Conservation (phyloP, 2,113 vertebrate species). For the Camelus bactrianus region DNA sequence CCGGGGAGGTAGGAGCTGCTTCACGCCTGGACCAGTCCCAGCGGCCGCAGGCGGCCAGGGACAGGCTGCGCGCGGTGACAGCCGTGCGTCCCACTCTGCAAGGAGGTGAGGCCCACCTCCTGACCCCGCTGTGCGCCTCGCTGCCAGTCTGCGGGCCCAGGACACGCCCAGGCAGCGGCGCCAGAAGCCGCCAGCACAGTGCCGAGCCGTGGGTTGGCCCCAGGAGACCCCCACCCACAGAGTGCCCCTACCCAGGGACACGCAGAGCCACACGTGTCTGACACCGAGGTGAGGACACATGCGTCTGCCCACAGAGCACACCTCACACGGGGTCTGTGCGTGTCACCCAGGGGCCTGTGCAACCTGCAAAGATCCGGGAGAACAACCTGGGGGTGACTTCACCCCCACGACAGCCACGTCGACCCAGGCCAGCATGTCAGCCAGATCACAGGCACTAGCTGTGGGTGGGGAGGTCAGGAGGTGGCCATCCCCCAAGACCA, state of each 20-base stretch:
- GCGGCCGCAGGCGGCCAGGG: background rate
- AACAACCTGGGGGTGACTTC: too few relatives aligned
- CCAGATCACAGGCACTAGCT: background rate
- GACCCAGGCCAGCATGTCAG: background rate
- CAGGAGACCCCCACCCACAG: background rate
- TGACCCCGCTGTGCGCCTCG: background rate
- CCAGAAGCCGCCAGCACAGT: background rate
- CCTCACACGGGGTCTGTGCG: background rate
- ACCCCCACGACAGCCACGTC: background rate
- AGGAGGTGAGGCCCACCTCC: background rate
- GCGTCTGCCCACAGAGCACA: background rate
- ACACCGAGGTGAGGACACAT: background rate
- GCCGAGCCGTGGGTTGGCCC: too few relatives aligned
- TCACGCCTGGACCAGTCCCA: background rate
- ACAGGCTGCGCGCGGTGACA: background rate
- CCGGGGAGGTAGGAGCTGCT: background rate
- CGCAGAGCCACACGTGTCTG: rapidly evolving
- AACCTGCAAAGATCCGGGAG: background rate
- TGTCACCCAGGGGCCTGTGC: background rate
- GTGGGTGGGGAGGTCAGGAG: background rate
- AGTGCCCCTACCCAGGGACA: rapidly evolving
- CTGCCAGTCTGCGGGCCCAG: too few relatives aligned
- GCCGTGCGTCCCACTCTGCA: rapidly evolving
- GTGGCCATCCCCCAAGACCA: background rate
- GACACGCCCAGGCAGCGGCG: rapidly evolving